Evolutionary conservation across 2,888 invertebrate genomes (phyloP).

Genomic region (Machimus rusticus): DNA sequence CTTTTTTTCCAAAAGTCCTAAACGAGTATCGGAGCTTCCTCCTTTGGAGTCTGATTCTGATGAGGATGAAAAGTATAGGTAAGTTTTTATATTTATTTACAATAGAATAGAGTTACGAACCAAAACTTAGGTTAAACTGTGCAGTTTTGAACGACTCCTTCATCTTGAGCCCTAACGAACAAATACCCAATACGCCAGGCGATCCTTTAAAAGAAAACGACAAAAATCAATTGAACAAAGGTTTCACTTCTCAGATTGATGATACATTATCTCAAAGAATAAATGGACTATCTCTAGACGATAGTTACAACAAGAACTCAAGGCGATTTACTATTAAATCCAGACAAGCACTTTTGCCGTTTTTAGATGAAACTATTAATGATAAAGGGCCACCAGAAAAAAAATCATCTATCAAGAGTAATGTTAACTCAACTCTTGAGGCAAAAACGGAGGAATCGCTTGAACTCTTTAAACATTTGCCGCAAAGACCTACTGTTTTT

Average conservation of each 20-base stretch:
- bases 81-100: neutral
- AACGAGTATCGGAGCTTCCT: constrained; percentile 57
- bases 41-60: constrained; percentile 58
- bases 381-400: neutral
- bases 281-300: neutral
- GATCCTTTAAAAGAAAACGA: constrained; percentile 43
- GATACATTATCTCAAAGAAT: neutral
- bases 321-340: neutral
- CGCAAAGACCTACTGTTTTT: neutral
- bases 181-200: constrained; percentile 51
- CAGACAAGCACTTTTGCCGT: constrained; percentile 22
- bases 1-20: constrained; percentile 53
- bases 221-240: constrained; percentile 15
- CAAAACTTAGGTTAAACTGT: constrained; percentile 55
- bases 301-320: neutral
- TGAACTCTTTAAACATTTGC: neutral
- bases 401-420: neutral
- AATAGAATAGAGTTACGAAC: neutral
- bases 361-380: constrained; percentile 43
- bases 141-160: constrained; percentile 61
- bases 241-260: neutral
- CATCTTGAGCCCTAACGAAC: constrained; percentile 53
- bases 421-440: neutral
- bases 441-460: neutral
- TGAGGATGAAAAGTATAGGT: constrained; percentile 54